These are phyloP conservation scores for Urosaurus nigricauda DNA, from an alignment of 2,797 vertebrate species.

Conservation along the genomic window DNA sequence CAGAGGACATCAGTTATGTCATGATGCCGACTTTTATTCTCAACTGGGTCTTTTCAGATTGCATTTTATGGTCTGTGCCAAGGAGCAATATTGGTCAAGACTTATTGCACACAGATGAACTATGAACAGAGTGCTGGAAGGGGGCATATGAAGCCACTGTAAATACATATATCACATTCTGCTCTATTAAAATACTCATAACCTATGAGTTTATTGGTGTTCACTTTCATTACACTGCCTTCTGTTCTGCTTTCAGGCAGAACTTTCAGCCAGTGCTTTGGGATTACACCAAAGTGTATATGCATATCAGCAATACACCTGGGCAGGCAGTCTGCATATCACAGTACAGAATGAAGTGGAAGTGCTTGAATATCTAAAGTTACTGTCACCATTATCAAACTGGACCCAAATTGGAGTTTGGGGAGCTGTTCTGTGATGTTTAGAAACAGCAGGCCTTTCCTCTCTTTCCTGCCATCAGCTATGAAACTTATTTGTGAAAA, in stretches of 20 bases:
- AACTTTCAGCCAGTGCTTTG: conserved; percentile 40
- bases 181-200: conserved; percentile 57
- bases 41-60: conserved; percentile 75
- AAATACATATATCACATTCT: conserved; percentile 75
- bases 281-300: neutral
- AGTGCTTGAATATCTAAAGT: neutral
- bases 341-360: neutral
- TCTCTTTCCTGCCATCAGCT: neutral
- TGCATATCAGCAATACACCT: accelerated
- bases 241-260: conserved; percentile 66
- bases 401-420: neutral
- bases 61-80: conserved; percentile 79
- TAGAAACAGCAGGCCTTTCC: neutral
- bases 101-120: conserved; percentile 78
- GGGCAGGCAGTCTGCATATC: neutral
- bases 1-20: conserved; percentile 76
- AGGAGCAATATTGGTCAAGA: conserved; percentile 80
- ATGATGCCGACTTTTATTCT: conserved; percentile 77
- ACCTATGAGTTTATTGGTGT: conserved; percentile 60
- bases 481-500: conserved; percentile 5
- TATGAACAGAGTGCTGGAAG: conserved; percentile 76
- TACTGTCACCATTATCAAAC: neutral
- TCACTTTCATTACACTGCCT: conserved; percentile 68
- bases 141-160: conserved; percentile 73
- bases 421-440: neutral